Evolutionary conservation across 2,113 vertebrate species (phyloP), one percentile per base, ranked within the genome.

Genomic region (Monopterus albus): DNA sequence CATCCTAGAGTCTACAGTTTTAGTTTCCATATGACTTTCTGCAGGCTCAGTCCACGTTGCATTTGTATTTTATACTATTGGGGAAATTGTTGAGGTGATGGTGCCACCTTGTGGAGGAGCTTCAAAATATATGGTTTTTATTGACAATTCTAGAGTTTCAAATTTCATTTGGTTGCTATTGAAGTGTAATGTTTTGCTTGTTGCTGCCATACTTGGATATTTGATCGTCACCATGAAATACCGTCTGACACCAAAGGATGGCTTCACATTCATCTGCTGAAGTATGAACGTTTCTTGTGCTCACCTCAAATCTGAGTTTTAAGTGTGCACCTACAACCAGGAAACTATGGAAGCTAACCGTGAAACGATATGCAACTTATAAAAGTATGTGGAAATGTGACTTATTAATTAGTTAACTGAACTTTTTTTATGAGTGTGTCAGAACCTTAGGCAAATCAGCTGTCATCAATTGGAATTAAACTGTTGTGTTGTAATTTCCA

Each of bases 71-170:
- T 10, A 17, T 5, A 17, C 14, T 63, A 6, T 18, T 10, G 23
- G 13, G 33, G 18, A 47, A 35, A 9, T n/a, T 12, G 26, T 53
- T 70, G 20, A 61, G 39, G 26, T 10, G 31, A 65, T 70, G 45
- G 13, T 28, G 79, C 77, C 79, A 70, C 46, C 81, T 60, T 63
- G 66, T 73, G 83, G 78, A 50, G 7, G 29, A 31, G 29, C 29
- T 31, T 2, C 8, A 31, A 31, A 31, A n/a, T n/a, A n/a, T n/a
- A n/a, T n/a, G n/a, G 25, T 6, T 12, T 10, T 42, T 33, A 1
- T 50, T 20, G 17, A 39, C 1, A 28, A 12, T 5, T 39, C 21
- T 8, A 18, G 38, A 18, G 11, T 10, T 14, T 59, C 18, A 10
- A 2, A 12, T 20, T 33, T 5, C 8, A 47, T 21, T 35, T 25